Base-by-base conservation (phyloP, 2,113 vertebrate species). In the Cromileptes altivelis region DNA sequence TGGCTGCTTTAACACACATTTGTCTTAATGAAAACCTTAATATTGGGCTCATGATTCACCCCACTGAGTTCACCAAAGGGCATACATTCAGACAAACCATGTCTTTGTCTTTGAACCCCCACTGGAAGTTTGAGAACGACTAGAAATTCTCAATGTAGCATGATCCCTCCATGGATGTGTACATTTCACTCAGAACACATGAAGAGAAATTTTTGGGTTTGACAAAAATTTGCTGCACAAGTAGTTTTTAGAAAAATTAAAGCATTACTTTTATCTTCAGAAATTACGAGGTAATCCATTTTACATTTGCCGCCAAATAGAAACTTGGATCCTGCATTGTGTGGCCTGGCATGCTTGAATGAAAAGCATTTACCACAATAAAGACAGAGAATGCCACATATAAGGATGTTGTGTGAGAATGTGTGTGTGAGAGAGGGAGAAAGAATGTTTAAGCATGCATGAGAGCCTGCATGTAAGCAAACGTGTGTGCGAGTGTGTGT, bases 271-370 rank as follows among this genome's bases (percentile, higher is more conserved):
- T 69, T 86, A 77, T 33, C 77, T 56, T 80, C 56, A 58, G 61
- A 78, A 27, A 71, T 85, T 18, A 53, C 21, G 70, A 78, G 71
- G 74, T 78, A 80, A 88, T 78, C 68, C 81, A 90, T 92, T 82
- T 75, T 69, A 89, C 78, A 90, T 92, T 84, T 86, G 27, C 83
- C 87, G 78, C 90, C 55, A 85, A 11, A 81, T 58, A 89, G 57
- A 85, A 84, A 86, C 64, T 73, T 68, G 53, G 75, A 83, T 90
- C 79, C 81, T 95, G 95, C 94, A 95, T 95, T 95, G 88, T 95
- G 92, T 89, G 93, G 92, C 93, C 92, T 95, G 93, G 95, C 95
- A 95, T 95, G 95, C 88, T 84, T 85, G 92, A 94, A 94, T 95
- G 93, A 94, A 92, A 91, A 90, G 88, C 89, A 93, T 93, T 90